Evolutionary conservation across 64 coral and sea anemone species (phyloP), one percentile per base, ranked within the genome.

Genomic region (Pachyseris speciosa): DNA sequence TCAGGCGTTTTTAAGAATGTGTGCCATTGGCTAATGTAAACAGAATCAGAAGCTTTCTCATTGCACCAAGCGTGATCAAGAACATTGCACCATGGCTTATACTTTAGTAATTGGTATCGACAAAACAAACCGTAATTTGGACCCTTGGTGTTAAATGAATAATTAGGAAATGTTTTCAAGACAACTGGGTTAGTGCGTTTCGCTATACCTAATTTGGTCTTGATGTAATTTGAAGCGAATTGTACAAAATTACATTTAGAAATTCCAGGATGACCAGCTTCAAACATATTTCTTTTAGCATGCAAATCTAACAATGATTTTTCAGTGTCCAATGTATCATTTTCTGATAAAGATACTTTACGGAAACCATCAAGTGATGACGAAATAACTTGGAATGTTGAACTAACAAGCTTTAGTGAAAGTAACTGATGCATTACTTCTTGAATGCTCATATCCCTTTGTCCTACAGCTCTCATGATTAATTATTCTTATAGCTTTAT

Each of bases 401-500:
- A 74, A 74, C 85, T 87, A 25, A 87, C 65, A 70, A 72, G 45
- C n/a, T 87, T 74, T 49, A 55, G 32, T 34, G 67, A 87, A 72
- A 87, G 84, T 8, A 87, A 24, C 22, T 87, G 67, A 75, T 88
- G 66, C 85, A 88, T 88, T 10, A 88, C 85, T 57, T 75, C 85
- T 58, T 74, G 85, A 40, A 88, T 12, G 31, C 67, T 37, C 67
- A 58, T 40, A 37, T 88, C 67, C 29, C 85, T 72, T 37, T 88
- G 85, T 72, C 85, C 85, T 20, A 87, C 47, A 26, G 85, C 68
- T 37, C 30, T 31, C 85, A 87, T 87, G 32, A 87, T 87, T n/a
- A 87, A 0, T 30, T 72, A 17, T 65, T 88, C n/a, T 88, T 12
- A 87, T 70, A 43, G 49, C 69, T 60, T 34, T 58, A 11, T 41